Percentiles rank a stretch among this genome's conserved stretches.
These are phyloP conservation scores for Montifringilla adamsi DNA, from an alignment of 2,113 vertebrate species.

Conservation along the genomic window DNA sequence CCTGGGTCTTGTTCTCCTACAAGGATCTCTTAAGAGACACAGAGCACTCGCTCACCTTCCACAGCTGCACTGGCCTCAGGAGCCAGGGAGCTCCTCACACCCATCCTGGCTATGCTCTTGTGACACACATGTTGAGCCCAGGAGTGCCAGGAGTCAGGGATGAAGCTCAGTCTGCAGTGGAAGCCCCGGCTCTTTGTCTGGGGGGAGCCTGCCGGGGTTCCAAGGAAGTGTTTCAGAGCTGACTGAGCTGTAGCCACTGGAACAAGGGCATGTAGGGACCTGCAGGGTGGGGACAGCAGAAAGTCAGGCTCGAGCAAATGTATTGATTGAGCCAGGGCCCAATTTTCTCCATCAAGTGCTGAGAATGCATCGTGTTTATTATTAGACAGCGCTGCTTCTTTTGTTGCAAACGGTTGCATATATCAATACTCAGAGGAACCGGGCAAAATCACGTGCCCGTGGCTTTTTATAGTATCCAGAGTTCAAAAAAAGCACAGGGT, in stretches of 20 bases:
- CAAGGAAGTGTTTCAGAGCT: background rate
- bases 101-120: background rate
- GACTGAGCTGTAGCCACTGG: background rate
- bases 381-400: background rate
- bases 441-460: background rate
- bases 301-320: background rate
- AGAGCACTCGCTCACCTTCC: background rate
- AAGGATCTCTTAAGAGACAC: background rate
- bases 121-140: background rate
- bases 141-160: background rate
- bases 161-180: background rate
- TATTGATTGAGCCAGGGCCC: background rate
- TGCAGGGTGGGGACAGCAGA: background rate
- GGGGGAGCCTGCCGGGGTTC: background rate
- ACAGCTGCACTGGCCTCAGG: accelerated
- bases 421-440: background rate
- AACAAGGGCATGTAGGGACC: background rate
- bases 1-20: background rate
- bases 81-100: background rate
- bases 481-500: background rate
- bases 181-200: accelerated
- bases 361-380: background rate
- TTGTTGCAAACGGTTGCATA: background rate
- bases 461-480: background rate
- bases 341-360: constrained; percentile 6